Conservation (phyloP, 2,113 vertebrate species). For the Martes martes region DNA sequence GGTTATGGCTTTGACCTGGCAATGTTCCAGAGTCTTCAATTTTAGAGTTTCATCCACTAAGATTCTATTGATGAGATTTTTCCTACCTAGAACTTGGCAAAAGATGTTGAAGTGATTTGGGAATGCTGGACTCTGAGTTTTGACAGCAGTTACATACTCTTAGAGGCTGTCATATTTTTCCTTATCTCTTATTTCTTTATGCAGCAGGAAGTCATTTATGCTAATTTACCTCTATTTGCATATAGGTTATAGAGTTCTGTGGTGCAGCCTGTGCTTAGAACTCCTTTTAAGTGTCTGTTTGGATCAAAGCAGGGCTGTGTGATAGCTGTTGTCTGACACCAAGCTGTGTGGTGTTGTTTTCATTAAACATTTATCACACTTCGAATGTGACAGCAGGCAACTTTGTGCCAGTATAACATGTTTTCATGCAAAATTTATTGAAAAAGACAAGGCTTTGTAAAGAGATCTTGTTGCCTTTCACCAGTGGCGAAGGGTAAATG, state of each 20-base stretch:
- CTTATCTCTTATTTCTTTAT: conserved; percentile 72
- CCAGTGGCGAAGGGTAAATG: conserved; percentile 88
- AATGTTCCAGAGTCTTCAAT: background rate
- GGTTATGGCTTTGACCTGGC: conserved; percentile 18
- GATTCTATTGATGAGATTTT: background rate
- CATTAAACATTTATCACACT: conserved; percentile 99
- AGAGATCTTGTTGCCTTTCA: conserved; percentile 92
- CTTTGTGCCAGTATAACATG: conserved; percentile 89
- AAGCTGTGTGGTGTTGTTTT: conserved; percentile 94
- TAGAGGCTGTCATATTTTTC: conserved; percentile 70
- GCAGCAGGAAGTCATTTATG: conserved; percentile 85
- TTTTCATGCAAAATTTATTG: conserved; percentile 99
- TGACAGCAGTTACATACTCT: conserved; percentile 77
- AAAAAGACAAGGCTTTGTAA: conserved; percentile 89
- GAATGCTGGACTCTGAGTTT: conserved; percentile 66
- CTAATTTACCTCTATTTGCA: conserved; percentile 89
- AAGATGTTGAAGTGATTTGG: conserved; percentile 56
- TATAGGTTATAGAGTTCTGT: conserved; percentile 87
- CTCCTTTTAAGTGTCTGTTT: conserved; percentile 86
- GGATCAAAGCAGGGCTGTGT: conserved; percentile 92
- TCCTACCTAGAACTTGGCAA: conserved; percentile 67
- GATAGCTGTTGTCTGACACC: conserved; percentile 92
- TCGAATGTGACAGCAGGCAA: conserved; percentile 96
- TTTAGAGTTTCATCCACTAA: background rate
- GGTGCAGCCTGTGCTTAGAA: conserved; percentile 81